Evolutionary conservation across 2,888 invertebrate species (phyloP).

Genomic region (Podotricha telesiphe): DNA sequence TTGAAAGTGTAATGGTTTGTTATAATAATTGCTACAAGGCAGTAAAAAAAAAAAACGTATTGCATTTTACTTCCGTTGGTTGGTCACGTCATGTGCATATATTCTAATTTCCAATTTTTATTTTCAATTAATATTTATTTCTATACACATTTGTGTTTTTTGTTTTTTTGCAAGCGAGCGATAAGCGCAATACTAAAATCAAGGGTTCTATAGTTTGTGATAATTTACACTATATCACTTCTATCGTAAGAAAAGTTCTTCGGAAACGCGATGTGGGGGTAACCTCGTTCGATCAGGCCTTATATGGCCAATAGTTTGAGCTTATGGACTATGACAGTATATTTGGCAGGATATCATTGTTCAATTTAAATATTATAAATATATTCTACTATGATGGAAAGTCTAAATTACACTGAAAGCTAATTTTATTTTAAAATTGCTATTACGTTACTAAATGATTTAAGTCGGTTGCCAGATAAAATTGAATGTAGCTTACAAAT

Average conservation of each 20-base stretch:
- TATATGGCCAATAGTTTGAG: conserved; percentile 50
- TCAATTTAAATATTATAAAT: neutral
- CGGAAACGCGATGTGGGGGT: conserved; percentile 50
- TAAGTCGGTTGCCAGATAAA: neutral
- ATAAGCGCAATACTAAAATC: neutral
- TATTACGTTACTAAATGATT: neutral
- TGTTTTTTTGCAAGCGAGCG: neutral
- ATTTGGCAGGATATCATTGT: conserved; percentile 23
- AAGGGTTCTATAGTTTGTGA: neutral
- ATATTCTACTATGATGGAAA: neutral
- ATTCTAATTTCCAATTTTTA: too few relatives aligned
- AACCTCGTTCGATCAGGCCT: conserved; percentile 56
- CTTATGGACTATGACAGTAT: conserved; percentile 22
- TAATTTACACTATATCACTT: conserved; percentile 29
- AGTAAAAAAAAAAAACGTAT: conserved; percentile 38
- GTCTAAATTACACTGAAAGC: neutral
- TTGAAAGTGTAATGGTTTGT: conserved; percentile 20
- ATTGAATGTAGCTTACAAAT: conserved; percentile 15
- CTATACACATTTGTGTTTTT: neutral
- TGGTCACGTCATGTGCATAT: conserved; percentile 28
- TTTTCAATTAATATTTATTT: neutral
- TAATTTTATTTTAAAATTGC: neutral
- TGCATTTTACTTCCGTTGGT: conserved; percentile 33
- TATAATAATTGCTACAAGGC: conserved; percentile 20
- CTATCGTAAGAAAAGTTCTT: conserved; percentile 42